Conservation (phyloP, 2,888 invertebrate species). For the Archips xylosteana region DNA sequence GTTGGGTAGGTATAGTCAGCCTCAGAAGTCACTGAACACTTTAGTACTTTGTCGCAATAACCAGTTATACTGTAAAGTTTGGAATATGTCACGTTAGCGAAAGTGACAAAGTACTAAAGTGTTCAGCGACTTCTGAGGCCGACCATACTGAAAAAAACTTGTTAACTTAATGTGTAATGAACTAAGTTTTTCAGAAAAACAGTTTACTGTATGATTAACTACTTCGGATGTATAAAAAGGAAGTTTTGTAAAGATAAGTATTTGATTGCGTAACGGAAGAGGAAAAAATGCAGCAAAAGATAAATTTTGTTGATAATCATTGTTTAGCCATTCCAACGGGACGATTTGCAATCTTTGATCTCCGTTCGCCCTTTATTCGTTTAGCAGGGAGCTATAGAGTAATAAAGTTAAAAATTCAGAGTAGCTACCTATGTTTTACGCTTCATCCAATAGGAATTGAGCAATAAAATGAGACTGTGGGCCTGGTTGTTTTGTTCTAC, state of each 20-base stretch:
- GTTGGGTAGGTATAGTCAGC: too few species aligned
- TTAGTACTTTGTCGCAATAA: too few species aligned
- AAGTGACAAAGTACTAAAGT: too few species aligned
- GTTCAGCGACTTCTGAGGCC: too few species aligned
- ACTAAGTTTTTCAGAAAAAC: conserved; percentile 43
- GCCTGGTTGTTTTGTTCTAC: conserved; percentile 69
- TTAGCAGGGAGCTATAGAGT: conserved; percentile 14
- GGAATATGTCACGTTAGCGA: too few species aligned
- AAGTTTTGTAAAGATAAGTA: neutral
- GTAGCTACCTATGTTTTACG: conserved; percentile 37
- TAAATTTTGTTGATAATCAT: conserved; percentile 4
- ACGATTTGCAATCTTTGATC: conserved; percentile 35
- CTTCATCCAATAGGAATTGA: conserved; percentile 57
- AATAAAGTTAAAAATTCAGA: conserved; percentile 37
- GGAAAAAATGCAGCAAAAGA: conserved; percentile 15
- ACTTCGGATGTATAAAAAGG: neutral
- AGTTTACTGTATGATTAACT: conserved; percentile 32
- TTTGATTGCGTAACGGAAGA: conserved; percentile 12
- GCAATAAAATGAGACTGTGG: conserved; percentile 65
- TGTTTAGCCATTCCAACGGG: conserved; percentile 1
- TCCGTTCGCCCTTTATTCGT: conserved; percentile 20
- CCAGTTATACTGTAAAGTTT: too few species aligned
- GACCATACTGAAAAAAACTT: neutral
- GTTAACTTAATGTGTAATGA: conserved; percentile 28
- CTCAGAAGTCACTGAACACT: too few species aligned